Base-by-base conservation (phyloP, 2,797 vertebrate species). In the Anniella stebbinsi region DNA sequence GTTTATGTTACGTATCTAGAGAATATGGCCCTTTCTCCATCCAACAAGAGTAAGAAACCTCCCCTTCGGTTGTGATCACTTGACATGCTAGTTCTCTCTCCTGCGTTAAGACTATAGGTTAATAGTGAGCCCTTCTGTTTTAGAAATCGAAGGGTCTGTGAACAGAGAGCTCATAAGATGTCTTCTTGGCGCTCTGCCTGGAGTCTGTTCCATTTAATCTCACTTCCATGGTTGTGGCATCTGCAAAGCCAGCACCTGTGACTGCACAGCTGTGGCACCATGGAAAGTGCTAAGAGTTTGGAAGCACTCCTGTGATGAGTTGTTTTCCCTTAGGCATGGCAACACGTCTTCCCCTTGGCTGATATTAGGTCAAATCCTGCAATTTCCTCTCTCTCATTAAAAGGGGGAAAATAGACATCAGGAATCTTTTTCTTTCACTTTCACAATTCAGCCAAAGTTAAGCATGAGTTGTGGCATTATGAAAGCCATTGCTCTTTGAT, bases 291-390 rank as follows among this genome's bases (percentile, higher is more conserved):
- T 80, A 57, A 67, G 88, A 83, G 69, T 84, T 7, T 77, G 88
- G 91, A 92, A 78, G 21, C n/a, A 45, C 80, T 90, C 80, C 80
- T 83, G 86, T 45, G 85, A 90, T 1, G 3, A 84, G 89, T 91
- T 82, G 48, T 87, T 81, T 63, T 90, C n/a, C 66, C 33, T 63
- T 54, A 92, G 93, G 41, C 80, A 88, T 28, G 12, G 45, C 86
- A 41, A 12, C 30, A 0, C 23, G 30, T 17, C 18, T 51, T 86
- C 88, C 91, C 90, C 77, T 91, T 89, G 15, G 83, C 84, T 87
- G 84, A 78, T 7, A 80, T 41, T 30, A 38, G 48, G 88, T 75
- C 81, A 90, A 91, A 85, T 75, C 23, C 85, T 72, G 36, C 57
- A 57, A 38, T 76, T 77, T 57, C 72, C n/a, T 69, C 33, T 69